Evolutionary conservation across 2,113 vertebrate genomes (phyloP), one percentile per base, ranked within the genome.

Genomic region (Aramus guarauna): DNA sequence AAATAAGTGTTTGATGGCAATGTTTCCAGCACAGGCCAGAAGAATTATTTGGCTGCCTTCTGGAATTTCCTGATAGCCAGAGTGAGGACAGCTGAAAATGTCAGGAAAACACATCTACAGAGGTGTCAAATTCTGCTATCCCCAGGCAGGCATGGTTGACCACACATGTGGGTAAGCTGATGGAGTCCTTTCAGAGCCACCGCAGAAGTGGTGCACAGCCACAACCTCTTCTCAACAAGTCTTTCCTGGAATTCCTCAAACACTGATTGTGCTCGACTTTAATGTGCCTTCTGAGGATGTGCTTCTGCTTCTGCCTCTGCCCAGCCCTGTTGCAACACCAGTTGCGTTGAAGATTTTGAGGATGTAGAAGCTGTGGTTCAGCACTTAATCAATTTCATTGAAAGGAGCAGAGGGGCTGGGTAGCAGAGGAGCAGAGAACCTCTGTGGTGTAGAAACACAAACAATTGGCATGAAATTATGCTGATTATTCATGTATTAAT

Each of bases 401-500:
- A 86, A 88, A 78, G 62, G 34, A 94, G 45, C 48, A 69, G 60
- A 88, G 66, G 72, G 34, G 48, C 13, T 59, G 78, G 14, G 78
- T 67, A 88, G 56, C 78, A 68, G 69, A 92, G 85, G n/a, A 92
- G 21, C 39, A 67, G 37, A n/a, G 62, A 88, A 60, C 58, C 39
- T 86, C 36, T 43, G 14, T 53, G 78, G 60, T 82, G 34, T 67
- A 45, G 24, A 82, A 85, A 59, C 32, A 66, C 48, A 58, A 95
- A 80, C 85, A 82, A 62, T 52, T 76, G 91, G 23, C 62, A 66
- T 71, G 74, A 80, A 80, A 88, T 85, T 47, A 92, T 73, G 52
- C 69, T 90, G 80, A 90, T 96, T 95, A 85, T 82, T 96, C 87
- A 50, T 41, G 36, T 75, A 63, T 75, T 86, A 86, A 85, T 36